Evolutionary conservation across 2,113 vertebrate species (phyloP).

Genomic region (Protomyctophum bolini): DNA sequence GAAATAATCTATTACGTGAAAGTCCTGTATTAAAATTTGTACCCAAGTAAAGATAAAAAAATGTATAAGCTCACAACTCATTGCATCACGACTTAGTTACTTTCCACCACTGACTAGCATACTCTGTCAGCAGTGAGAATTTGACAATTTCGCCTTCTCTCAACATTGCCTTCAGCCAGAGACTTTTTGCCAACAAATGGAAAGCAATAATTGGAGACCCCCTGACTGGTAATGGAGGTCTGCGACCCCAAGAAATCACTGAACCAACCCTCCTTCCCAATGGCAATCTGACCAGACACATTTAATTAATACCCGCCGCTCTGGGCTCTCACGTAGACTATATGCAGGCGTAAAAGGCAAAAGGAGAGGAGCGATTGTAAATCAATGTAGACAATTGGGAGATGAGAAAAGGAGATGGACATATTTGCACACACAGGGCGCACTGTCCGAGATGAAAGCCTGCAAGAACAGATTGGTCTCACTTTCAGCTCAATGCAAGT

Average conservation of each 20-base stretch:
- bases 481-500: neutral
- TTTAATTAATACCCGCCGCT: neutral
- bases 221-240: slow-evolving; percentile 19
- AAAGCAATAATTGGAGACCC: slow-evolving; percentile 20
- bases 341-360: neutral
- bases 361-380: neutral
- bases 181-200: slow-evolving; percentile 3
- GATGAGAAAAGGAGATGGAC: neutral
- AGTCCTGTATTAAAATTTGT: no score
- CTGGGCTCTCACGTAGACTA: neutral
- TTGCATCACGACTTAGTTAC: no score
- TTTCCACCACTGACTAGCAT: neutral
- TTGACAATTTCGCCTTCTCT: neutral
- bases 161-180: neutral
- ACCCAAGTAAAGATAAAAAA: no score
- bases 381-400: neutral
- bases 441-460: neutral
- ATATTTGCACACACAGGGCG: neutral
- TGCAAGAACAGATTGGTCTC: neutral
- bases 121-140: slow-evolving; percentile 12
- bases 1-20: no score
- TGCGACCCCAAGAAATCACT: slow-evolving; percentile 13
- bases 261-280: slow-evolving; percentile 10
- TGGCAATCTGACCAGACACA: slow-evolving; percentile 4
- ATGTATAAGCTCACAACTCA: no score